phyloP scores from a whole-genome alignment of 2,113 vertebrate species.

The Gopherus flavomarginatus region DNA sequence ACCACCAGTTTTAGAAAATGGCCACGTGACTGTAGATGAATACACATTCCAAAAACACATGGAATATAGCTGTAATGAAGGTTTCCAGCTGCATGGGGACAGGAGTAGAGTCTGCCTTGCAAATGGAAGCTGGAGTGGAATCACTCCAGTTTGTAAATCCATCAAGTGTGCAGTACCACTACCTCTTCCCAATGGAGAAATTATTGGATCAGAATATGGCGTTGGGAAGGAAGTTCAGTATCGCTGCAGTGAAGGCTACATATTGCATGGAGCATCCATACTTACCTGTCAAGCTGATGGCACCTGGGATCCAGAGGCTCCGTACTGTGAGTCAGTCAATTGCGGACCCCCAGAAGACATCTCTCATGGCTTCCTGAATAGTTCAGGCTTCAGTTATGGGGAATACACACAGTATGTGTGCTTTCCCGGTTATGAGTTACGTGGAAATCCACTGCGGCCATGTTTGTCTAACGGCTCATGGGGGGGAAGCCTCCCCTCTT shows the following conservation, averaged over 20 bases:
- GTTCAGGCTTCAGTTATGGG: slow-evolving; percentile 87
- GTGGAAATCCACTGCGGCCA: slow-evolving; percentile 83
- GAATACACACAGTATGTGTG: slow-evolving; percentile 89
- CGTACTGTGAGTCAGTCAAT: slow-evolving; percentile 83
- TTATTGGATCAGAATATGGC: slow-evolving; percentile 83
- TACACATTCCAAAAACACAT: slow-evolving; percentile 82
- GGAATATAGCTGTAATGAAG: slow-evolving; percentile 84
- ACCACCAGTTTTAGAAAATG: slow-evolving; percentile 77
- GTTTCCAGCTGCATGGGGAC: slow-evolving; percentile 86
- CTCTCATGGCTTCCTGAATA: slow-evolving; percentile 90
- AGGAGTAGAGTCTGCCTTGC: slow-evolving; percentile 85
- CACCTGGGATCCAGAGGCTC: slow-evolving; percentile 86
- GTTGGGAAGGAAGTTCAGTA: slow-evolving; percentile 84
- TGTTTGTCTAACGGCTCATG: slow-evolving; percentile 89
- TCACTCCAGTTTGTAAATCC: slow-evolving; percentile 79
- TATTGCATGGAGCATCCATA: slow-evolving; percentile 76
- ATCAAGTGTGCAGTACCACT: slow-evolving; percentile 81
- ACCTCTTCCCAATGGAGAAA: slow-evolving; percentile 78
- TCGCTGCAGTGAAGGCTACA: slow-evolving; percentile 87
- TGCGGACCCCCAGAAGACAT: slow-evolving; percentile 93
- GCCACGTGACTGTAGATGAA: slow-evolving; percentile 81
- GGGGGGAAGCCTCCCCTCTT: slow-evolving; percentile 88
- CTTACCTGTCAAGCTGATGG: slow-evolving; percentile 87
- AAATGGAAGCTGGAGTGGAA: slow-evolving; percentile 91
- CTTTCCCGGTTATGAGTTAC: slow-evolving; percentile 88